Base-by-base conservation (phyloP, 2,797 vertebrate genomes). In the Falco columbarius region DNA sequence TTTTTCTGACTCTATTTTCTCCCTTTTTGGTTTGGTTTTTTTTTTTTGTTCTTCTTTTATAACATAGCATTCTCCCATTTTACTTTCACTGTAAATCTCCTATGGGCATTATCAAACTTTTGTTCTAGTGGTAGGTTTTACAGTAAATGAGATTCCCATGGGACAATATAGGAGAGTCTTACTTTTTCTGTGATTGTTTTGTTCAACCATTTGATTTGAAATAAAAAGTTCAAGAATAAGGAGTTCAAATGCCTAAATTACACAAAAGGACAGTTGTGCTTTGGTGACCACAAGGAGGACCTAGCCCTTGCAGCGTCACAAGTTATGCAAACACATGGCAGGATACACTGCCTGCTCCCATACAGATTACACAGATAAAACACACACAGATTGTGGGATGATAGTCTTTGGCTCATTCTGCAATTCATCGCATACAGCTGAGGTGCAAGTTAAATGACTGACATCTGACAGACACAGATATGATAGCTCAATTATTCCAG, bases 381-480 rank as follows among this genome's bases (percentile, higher is more conserved):
- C 75, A 46, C 54, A 55, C 44, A 15, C 70, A 89, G 91, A 86
- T 56, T 38, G 94, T 0, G 52, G 71, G 90, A 30, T 89, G 92
- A 92, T 71, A 34, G 86, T 77, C 91, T 55, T 76, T 96, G 95
- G 95, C 95, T 95, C 40, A 0, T 26, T 9, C 20, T 89, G 81
- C 72, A 71, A 74, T 77, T 82, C 91, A 44, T 80, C 84, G 80
- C 81, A 5, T 66, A 76, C 77, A 96, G 92, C 91, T 89, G 91
- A 81, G 86, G 68, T 40, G 71, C 89, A 95, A 52, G 51, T 66
- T 75, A 54, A 86, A 91, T 94, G 96, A 97, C 63, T 96, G 96
- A 96, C 96, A 96, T 87, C 91, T 96, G 96, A 93, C 95, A 97
- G 94, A 86, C 86, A 92, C 56, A 34, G 86, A 80, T 85, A 80